Conservation (phyloP, 2,888 invertebrate species). For the Archips xylosteana region DNA sequence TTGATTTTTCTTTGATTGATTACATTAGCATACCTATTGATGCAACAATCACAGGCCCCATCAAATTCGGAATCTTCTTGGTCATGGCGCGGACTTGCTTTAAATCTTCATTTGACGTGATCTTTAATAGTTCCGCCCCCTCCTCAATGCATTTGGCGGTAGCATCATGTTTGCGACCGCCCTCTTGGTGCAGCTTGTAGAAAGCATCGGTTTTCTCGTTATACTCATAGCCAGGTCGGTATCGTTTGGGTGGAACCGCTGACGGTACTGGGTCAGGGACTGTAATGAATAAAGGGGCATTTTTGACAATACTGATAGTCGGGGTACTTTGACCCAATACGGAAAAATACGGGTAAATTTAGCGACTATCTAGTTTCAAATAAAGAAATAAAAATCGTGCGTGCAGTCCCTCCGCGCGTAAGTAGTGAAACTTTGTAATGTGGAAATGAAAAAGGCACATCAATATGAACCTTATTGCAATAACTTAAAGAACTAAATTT, state of each 20-base stretch:
- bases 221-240: background rate
- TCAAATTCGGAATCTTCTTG: constrained; percentile 35
- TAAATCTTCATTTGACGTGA: background rate
- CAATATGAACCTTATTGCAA: no score
- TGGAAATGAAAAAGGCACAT: no score
- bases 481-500: no score
- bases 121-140: background rate
- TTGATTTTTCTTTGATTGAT: no score
- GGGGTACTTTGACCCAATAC: no score
- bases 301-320: no score
- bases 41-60: constrained; percentile 12
- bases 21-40: background rate
- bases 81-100: constrained; percentile 17
- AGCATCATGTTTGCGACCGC: background rate
- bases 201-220: background rate
- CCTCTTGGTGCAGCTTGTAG: constrained; percentile 36
- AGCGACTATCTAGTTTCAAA: no score
- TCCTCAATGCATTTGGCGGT: background rate
- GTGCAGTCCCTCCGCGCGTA: no score
- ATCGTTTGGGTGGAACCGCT: background rate
- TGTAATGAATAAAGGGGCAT: background rate
- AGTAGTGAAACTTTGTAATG: no score
- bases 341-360: no score
- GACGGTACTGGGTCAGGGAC: background rate
- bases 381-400: no score